A percentile compares a stretch with the other conserved stretches of the same genome.
These are phyloP conservation scores for Lepus europaeus DNA, from an alignment of 2,113 vertebrate species.

Conservation along the genomic window DNA sequence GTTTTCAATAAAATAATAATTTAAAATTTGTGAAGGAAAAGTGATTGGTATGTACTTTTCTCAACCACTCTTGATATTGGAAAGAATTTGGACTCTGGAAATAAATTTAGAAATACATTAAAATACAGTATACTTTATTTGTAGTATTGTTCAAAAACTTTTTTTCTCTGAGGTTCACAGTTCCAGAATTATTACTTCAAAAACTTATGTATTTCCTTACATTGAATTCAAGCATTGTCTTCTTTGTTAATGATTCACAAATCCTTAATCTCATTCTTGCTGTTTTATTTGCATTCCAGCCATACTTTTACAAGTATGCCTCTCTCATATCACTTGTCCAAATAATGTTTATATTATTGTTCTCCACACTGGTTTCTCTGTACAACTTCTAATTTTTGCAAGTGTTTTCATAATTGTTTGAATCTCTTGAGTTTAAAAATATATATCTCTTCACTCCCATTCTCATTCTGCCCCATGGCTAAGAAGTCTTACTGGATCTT, in stretches of 20 bases:
- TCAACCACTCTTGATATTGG: constrained; percentile 25
- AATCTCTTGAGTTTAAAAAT: not conserved
- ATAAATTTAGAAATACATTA: constrained; percentile 8
- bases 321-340: not conserved
- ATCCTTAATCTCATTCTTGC: not conserved
- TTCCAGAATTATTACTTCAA: constrained; percentile 39
- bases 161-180: not conserved
- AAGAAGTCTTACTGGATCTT: not conserved
- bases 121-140: constrained; percentile 24
- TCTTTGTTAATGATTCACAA: not conserved
- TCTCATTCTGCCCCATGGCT: not conserved
- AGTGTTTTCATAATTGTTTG: not conserved
- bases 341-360: not conserved
- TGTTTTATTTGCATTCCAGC: not conserved
- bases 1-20: constrained; percentile 20
- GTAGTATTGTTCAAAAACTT: not conserved
- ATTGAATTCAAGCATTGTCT: not conserved
- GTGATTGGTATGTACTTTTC: not conserved
- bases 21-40: constrained; percentile 43
- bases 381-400: not conserved
- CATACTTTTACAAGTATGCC: not conserved
- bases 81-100: not conserved
- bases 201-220: not conserved
- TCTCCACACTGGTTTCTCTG: not conserved
- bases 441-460: not conserved